Evolutionary conservation across 2,888 invertebrate genomes (phyloP), one percentile per base, ranked within the genome.

Genomic region (Pyrrhosoma nymphula): DNA sequence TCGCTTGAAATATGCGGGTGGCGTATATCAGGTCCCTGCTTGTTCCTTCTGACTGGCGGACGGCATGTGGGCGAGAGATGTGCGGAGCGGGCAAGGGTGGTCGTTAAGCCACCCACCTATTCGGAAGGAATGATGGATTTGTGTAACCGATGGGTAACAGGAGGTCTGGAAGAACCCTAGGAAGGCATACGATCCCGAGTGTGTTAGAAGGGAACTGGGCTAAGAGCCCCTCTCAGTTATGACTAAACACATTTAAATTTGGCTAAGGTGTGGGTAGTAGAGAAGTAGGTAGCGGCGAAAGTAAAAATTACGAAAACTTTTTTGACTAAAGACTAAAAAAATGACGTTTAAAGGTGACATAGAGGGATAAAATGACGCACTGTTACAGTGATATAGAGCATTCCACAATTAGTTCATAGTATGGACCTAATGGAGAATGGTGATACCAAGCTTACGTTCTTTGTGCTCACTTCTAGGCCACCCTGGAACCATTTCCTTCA

Each of bases 1-100:
- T 30, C 93, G 60, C 47, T 69, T 30, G 93, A 93, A 93, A 93
- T 69, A 93, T 93, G 69, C 93, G 93, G 93, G 93, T 93, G 93
- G 93, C 47, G 55, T 89, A n/a, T 89, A 35, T 47, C 56, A 39
- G 91, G 56, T 91, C 63, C 39, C 35, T 91, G 47, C 69, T 60
- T 60, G 60, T 91, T 47, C 93, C 69, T 93, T 16, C 93, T 93
- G 69, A 47, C 69, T 69, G 93, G 91, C 10, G 39, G 47, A n/a
- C 30, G 60, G 60, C n/a, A 56, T 35, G 63, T 75, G 93, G 56
- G 69, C 30, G 47, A 75, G 47, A 39, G 14, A 20, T 35, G 20
- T 14, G 18, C 20, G 69, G 26, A 26, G 60, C 20, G 90, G 90
- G 30, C 30, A 60, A 39, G 91, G 16, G 93, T 47, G 91, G 35